phyloP scores from a whole-genome alignment of 2,888 invertebrate species.

The Gymnoscelis rufifasciata region DNA sequence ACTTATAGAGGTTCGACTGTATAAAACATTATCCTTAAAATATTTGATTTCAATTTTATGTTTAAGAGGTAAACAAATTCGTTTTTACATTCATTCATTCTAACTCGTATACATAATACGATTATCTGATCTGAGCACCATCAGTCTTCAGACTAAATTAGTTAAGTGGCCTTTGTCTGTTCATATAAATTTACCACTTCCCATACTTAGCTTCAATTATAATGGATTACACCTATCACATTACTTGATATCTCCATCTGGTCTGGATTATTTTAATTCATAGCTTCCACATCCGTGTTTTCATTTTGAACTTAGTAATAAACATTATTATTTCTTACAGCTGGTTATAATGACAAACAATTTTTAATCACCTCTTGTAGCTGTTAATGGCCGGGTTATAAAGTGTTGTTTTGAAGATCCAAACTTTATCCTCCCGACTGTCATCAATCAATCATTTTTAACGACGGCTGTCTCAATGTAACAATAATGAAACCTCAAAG shows the following conservation, averaged over 20 bases:
- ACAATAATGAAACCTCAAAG: too few relatives aligned
- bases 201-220: conserved; percentile 21
- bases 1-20: too few relatives aligned
- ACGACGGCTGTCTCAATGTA: neutral
- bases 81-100: too few relatives aligned
- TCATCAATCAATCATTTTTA: conserved; percentile 1
- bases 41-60: too few relatives aligned
- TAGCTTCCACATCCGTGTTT: neutral
- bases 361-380: neutral
- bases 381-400: neutral
- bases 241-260: conserved; percentile 1
- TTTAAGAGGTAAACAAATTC: too few relatives aligned
- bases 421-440: neutral
- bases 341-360: neutral
- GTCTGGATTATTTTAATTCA: neutral
- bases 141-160: conserved; percentile 27
- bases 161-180: conserved; percentile 30
- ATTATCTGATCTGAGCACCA: neutral
- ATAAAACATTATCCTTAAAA: too few relatives aligned
- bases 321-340: neutral
- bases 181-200: conserved; percentile 26
- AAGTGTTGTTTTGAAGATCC: neutral
- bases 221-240: conserved; percentile 15
- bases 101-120: neutral
- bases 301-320: neutral